Conservation (phyloP, 2,797 vertebrate genomes). For the Numenius phaeopus region DNA sequence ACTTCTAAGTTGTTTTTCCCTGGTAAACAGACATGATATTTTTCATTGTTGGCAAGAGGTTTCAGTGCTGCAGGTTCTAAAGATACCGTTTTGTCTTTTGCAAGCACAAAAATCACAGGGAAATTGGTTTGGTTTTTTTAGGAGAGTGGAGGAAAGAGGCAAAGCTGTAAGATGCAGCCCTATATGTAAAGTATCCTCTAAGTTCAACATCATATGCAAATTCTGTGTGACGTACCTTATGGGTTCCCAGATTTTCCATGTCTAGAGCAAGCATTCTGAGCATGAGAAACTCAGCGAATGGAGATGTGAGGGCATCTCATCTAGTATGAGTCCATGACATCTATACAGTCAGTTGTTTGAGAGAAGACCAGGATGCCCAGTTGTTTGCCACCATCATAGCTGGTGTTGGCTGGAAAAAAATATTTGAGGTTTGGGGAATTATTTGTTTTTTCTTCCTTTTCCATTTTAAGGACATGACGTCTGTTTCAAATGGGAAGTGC, state of each 20-base stretch:
- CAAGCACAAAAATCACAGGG: neutral
- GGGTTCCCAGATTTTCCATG: neutral
- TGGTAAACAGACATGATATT: neutral
- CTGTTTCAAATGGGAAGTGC: neutral
- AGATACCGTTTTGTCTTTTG: neutral
- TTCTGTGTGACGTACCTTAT: neutral
- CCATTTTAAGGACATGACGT: neutral
- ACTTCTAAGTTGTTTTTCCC: neutral
- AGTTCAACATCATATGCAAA: neutral
- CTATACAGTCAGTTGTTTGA: fast-evolving
- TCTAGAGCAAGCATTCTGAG: neutral
- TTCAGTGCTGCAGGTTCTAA: neutral
- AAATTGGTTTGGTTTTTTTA: neutral
- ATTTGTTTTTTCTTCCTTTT: neutral
- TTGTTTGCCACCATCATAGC: neutral
- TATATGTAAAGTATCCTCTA: neutral
- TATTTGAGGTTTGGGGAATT: neutral
- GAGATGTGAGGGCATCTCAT: neutral
- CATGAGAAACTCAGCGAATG: neutral
- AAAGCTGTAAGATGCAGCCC: neutral
- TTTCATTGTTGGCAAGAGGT: neutral
- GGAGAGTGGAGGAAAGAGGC: neutral
- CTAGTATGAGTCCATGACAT: neutral
- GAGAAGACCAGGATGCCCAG: neutral
- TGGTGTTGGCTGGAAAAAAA: neutral